These are phyloP conservation scores for Mus caroli DNA, from an alignment of 2,797 vertebrate species.

Conservation along the genomic window DNA sequence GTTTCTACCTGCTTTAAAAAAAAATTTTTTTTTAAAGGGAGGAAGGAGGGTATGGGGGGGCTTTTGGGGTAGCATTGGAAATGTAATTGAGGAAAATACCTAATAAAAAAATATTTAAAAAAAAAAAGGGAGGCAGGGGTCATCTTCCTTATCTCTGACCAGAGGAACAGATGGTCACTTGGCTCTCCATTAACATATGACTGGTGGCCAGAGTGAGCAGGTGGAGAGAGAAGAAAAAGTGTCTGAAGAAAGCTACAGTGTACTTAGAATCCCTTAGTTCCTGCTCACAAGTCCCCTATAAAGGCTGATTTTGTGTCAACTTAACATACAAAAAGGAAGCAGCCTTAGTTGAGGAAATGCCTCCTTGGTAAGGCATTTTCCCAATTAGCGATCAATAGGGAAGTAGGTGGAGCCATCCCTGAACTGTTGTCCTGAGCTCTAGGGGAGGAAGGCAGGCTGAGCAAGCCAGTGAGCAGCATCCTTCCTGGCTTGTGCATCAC, in stretches of 20 bases:
- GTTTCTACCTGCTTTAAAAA: background rate
- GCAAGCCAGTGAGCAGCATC: background rate
- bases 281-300: background rate
- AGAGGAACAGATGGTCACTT: background rate
- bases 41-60: too few species aligned
- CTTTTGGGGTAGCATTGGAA: too few species aligned
- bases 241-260: too few species aligned
- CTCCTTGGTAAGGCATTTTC: background rate
- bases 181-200: background rate
- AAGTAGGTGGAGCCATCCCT: background rate
- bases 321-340: too few species aligned
- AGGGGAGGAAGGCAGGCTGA: background rate
- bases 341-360: background rate
- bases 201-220: too few species aligned
- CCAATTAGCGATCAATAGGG: background rate
- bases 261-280: too few species aligned
- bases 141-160: background rate
- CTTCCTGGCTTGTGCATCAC: background rate
- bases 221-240: too few species aligned
- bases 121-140: too few species aligned
- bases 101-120: too few species aligned
- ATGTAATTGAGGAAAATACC: too few species aligned
- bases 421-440: background rate
- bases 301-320: background rate
- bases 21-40: too few species aligned